Evolutionary conservation across 2,888 invertebrate genomes (phyloP), one percentile per base, ranked within the genome.

Genomic region (Microplitis deprimator): DNA sequence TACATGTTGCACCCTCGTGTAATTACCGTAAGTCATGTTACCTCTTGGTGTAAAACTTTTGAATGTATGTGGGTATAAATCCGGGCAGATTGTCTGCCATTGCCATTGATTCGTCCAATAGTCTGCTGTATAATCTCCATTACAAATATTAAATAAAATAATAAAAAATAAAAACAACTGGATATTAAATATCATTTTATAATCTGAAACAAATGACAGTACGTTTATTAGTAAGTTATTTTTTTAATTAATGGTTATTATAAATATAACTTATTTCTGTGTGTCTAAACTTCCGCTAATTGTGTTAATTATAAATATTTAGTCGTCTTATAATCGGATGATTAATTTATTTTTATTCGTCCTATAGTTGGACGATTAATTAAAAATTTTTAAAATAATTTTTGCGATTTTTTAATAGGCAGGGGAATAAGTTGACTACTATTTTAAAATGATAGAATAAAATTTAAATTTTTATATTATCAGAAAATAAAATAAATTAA

Each of bases 1-100:
- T 7, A 91, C 86, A 68, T 90, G 90, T 29, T 90, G 88, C 82
- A 92, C 91, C 84, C 92, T 92, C 2, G 93, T 92, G 83, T 93
- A 94, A 79, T 91, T 91, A 0, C 94, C 94, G 69, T 85, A 84
- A 17, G 87, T 83, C 20, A 87, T 81, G 77, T 92, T 91, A 89
- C 93, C 93, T 73, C 90, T 90, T 80, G 93, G 93, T 72, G 91
- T 91, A 85, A 91, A 92, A 83, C 92, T 92, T 39, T 91, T 89
- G 81, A 92, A 93, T 84, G 92, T 91, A 84, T 90, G 91, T 2
- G 92, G 92, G 85, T 91, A 92, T 39, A 93, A 85, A 81, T 91
- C 91, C 0, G 92, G 91, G 82, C 93, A 93, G 76, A 91, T 29
- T 65, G 67, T 20, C 64, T 79, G 74, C 16, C 72, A 68, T 39